phyloP scores from a whole-genome alignment of 1,140 invertebrate species.

The Gonioctena quinquepunctata region DNA sequence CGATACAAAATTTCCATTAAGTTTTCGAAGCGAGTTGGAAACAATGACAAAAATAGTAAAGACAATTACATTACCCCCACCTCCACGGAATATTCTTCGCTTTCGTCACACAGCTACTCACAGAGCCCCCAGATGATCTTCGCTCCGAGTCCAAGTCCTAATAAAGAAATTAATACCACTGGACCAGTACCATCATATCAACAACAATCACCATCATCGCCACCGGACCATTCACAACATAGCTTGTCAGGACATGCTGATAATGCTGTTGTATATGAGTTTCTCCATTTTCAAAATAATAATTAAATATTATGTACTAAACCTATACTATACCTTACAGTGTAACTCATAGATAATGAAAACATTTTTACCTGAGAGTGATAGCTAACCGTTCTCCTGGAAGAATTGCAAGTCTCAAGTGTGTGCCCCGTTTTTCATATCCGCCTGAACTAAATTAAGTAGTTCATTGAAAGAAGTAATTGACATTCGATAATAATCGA shows the following conservation, averaged over 20 bases:
- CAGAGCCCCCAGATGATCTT: not conserved
- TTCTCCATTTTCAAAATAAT: not conserved
- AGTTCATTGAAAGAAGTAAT: not conserved
- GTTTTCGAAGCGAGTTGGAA: too few species aligned
- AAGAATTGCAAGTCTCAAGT: not conserved
- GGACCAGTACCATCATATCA: not conserved
- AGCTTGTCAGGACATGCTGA: not conserved
- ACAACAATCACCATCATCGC: not conserved
- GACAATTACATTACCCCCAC: too few species aligned
- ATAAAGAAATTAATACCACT: not conserved
- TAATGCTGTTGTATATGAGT: not conserved
- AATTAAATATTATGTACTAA: too few species aligned
- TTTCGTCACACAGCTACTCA: too few species aligned
- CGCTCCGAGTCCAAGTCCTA: too few species aligned
- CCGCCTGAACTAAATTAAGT: not conserved
- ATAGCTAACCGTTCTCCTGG: not conserved
- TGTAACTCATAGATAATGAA: too few species aligned
- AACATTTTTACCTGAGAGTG: not conserved
- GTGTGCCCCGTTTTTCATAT: not conserved
- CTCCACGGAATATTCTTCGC: too few species aligned
- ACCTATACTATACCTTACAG: too few species aligned
- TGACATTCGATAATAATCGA: not conserved
- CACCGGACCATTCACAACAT: not conserved
- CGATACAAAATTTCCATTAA: too few species aligned
- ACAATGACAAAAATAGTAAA: too few species aligned